Conservation (phyloP, 2,888 invertebrate species). For the Drosophila rellima region DNA sequence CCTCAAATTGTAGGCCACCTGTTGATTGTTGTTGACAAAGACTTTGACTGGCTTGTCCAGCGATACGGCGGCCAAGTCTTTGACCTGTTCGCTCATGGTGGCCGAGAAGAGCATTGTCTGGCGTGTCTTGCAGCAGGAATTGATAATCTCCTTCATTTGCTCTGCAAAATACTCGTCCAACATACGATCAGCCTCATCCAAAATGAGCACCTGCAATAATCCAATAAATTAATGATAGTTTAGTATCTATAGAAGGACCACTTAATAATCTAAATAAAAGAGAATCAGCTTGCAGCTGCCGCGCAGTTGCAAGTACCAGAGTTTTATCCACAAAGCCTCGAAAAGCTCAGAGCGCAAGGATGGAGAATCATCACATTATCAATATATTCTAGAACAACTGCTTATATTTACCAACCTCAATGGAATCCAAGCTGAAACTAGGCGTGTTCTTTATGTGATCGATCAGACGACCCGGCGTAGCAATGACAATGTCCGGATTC, state of each 20-base stretch:
- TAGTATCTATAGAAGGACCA: background rate
- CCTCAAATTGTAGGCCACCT: conserved; percentile 96
- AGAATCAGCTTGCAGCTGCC: conserved; percentile 74
- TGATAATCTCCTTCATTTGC: conserved; percentile 99
- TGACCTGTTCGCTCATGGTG: conserved; percentile 99
- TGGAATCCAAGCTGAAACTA: conserved; percentile 94
- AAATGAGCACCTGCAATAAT: conserved; percentile 86
- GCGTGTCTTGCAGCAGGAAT: conserved; percentile 94
- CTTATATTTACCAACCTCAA: conserved; percentile 90
- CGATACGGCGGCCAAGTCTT: conserved; percentile 97
- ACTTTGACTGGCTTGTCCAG: conserved; percentile 96
- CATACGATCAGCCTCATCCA: conserved; percentile 93
- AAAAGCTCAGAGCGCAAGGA: conserved; percentile 86
- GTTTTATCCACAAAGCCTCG: conserved; percentile 34
- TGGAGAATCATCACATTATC: conserved; percentile 80
- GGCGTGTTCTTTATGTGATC: conserved; percentile 99
- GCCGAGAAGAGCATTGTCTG: conserved; percentile 99
- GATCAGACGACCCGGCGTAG: conserved; percentile 98
- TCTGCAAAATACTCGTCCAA: conserved; percentile 99
- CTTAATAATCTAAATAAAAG: background rate
- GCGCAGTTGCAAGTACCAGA: conserved; percentile 57
- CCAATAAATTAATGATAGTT: no score
- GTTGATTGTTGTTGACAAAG: conserved; percentile 98
- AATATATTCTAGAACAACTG: background rate
- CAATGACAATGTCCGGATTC: conserved; percentile 98